These are phyloP conservation scores for Montipora foliosa DNA, from an alignment of 64 coral and sea anemone genomes.

Conservation along the genomic window DNA sequence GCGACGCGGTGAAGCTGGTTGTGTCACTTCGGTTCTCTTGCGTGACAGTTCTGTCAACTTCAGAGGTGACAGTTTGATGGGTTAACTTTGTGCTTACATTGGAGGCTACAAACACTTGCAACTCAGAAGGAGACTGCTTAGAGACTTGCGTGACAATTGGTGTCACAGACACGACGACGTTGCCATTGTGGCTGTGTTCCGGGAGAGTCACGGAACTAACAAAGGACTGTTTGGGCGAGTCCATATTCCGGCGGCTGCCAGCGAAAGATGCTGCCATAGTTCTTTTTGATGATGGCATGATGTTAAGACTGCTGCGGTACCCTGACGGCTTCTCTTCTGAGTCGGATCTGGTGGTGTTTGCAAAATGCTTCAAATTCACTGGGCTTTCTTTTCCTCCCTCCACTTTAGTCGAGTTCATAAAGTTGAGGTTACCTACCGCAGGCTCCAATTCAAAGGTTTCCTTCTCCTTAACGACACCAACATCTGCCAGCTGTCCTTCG, in stretches of 20 bases:
- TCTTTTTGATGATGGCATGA: slow-evolving; percentile 7
- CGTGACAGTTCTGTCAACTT: slow-evolving; percentile 31
- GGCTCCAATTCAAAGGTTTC: neutral
- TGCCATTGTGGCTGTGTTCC: slow-evolving; percentile 8
- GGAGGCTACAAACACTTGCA: slow-evolving; percentile 9
- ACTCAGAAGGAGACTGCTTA: neutral
- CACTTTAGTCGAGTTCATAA: neutral
- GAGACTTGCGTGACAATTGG: slow-evolving; percentile 14
- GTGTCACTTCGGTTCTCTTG: slow-evolving; percentile 5
- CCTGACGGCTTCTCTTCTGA: neutral
- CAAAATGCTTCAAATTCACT: neutral
- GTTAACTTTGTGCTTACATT: slow-evolving; percentile 46
- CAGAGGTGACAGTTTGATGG: neutral
- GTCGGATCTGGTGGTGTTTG: neutral
- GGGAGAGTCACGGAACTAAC: slow-evolving; percentile 43
- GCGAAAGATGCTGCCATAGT: slow-evolving; percentile 30
- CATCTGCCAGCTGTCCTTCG: neutral
- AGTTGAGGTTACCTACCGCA: neutral
- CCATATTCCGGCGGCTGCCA: slow-evolving; percentile 25
- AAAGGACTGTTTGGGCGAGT: slow-evolving; percentile 24
- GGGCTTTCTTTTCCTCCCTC: neutral
- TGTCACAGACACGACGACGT: slow-evolving; percentile 24
- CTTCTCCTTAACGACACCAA: slow-evolving; percentile 3
- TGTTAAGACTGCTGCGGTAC: slow-evolving; percentile 42
- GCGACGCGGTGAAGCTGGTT: neutral